Evolutionary conservation across 37 sponge, comb jelly and placozoan genomes (phyloP).

Genomic region (Cladorhizidae sp.): DNA sequence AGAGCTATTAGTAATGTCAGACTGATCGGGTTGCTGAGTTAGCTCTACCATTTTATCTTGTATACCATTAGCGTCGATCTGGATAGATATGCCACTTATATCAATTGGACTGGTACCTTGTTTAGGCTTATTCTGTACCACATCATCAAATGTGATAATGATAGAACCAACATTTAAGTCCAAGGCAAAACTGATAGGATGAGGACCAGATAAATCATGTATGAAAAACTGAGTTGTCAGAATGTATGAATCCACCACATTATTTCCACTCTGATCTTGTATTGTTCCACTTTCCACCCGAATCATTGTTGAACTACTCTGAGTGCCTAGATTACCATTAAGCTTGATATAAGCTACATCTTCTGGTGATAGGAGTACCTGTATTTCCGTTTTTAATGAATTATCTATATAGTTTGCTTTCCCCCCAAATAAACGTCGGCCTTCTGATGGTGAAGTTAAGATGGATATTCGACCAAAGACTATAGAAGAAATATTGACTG

Average conservation of each 20-base stretch:
- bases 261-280: constrained; percentile 69
- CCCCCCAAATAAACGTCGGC: constrained; percentile 24
- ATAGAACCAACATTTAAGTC: constrained; percentile 72
- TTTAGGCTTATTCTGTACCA: constrained; percentile 17
- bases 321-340: constrained; percentile 36
- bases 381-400: constrained; percentile 24
- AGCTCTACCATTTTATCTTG: neutral
- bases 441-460: neutral
- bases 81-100: constrained; percentile 45
- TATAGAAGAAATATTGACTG: constrained; percentile 75
- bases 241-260: neutral
- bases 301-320: constrained; percentile 14
- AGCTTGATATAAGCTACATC: constrained; percentile 56
- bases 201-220: constrained; percentile 59
- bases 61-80: constrained; percentile 23
- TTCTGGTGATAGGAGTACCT: constrained; percentile 27
- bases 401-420: constrained; percentile 38
- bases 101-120: constrained; percentile 15
- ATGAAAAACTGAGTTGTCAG: neutral
- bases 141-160: constrained; percentile 73
- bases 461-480: constrained; percentile 53
- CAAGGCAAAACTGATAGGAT: constrained; percentile 43
- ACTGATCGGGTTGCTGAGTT: neutral
- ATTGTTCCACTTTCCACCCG: constrained; percentile 48
- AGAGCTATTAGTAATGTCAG: constrained; percentile 41